Percentiles rank a stretch among this genome's conserved stretches.
Conservation (phyloP, 2,797 vertebrate species). For the Sparidentex hasta region DNA sequence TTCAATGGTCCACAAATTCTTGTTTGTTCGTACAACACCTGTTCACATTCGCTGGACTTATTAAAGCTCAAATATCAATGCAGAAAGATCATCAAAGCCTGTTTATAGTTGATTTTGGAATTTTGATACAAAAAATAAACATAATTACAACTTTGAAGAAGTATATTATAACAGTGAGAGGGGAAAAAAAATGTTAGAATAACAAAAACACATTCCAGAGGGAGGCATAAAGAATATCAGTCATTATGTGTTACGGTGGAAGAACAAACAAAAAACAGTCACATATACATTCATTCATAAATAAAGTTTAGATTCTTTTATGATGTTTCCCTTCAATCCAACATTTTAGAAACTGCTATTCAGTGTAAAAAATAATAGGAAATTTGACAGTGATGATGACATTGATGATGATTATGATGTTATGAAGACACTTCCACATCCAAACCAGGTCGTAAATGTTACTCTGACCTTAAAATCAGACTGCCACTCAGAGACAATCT, state of each 20-base stretch:
- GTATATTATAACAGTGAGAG: neutral
- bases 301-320: conserved; percentile 16
- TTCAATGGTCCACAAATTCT: conserved; percentile 8
- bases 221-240: conserved; percentile 30
- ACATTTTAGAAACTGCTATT: conserved; percentile 17
- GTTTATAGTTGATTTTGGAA: conserved; percentile 23
- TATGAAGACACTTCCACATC: conserved; percentile 33
- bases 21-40: neutral
- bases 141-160: conserved; percentile 32
- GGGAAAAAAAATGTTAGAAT: neutral
- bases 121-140: conserved; percentile 6
- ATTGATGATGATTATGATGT: conserved; percentile 46
- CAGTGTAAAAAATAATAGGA: conserved; percentile 7
- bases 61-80: conserved; percentile 27
- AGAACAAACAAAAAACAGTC: conserved; percentile 27
- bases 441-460: conserved; percentile 22
- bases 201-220: conserved; percentile 9
- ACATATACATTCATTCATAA: conserved; percentile 40
- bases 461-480: conserved; percentile 6
- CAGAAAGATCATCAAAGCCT: conserved; percentile 34
- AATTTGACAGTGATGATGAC: conserved; percentile 33
- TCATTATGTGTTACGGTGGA: conserved; percentile 13
- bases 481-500: conserved; percentile 1
- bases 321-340: conserved; percentile 16
- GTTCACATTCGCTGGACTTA: conserved; percentile 10